A percentile compares a stretch with the other conserved stretches of the same genome.
Conservation (phyloP, 2,888 invertebrate species). For the Stegana nigrithorax region DNA sequence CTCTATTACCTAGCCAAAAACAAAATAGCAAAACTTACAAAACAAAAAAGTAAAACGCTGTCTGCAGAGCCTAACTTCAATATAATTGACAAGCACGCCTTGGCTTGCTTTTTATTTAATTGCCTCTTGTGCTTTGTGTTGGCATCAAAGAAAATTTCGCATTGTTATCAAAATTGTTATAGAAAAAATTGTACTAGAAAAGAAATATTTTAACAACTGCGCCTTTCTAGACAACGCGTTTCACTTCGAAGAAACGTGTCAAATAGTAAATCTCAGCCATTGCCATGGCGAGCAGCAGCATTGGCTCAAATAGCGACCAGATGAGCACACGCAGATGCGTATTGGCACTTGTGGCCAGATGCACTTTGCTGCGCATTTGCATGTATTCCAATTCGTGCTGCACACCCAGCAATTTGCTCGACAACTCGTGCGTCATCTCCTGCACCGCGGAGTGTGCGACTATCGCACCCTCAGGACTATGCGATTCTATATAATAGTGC, state of each 20-base stretch:
- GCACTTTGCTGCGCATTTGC: constrained; percentile 44
- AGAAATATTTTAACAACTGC: neutral
- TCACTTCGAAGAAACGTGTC: constrained; percentile 52
- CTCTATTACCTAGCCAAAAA: too few relatives aligned
- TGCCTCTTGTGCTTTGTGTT: too few relatives aligned
- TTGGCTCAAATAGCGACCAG: constrained; percentile 45
- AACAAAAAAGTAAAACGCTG: too few relatives aligned
- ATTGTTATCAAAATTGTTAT: too few relatives aligned
- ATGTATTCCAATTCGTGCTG: constrained; percentile 49
- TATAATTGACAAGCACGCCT: too few relatives aligned
- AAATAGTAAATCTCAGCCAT: constrained; percentile 45
- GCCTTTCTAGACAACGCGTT: constrained; percentile 36
- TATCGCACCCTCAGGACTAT: constrained; percentile 36
- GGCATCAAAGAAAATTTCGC: too few relatives aligned
- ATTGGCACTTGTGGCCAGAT: constrained; percentile 36
- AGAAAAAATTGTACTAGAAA: too few relatives aligned
- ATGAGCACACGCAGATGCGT: constrained; percentile 40
- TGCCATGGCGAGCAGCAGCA: constrained; percentile 38
- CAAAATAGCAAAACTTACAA: too few relatives aligned
- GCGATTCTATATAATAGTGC: constrained; percentile 28
- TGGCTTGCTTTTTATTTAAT: too few relatives aligned
- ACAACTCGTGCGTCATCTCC: constrained; percentile 33
- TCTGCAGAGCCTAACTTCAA: too few relatives aligned
- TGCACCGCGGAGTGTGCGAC: constrained; percentile 41
- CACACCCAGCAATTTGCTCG: constrained; percentile 31